A percentile compares a stretch with the other conserved stretches of the same genome.
These are phyloP conservation scores for Ecdyonurus torrentis DNA, from an alignment of 2,888 invertebrate species.

Conservation along the genomic window DNA sequence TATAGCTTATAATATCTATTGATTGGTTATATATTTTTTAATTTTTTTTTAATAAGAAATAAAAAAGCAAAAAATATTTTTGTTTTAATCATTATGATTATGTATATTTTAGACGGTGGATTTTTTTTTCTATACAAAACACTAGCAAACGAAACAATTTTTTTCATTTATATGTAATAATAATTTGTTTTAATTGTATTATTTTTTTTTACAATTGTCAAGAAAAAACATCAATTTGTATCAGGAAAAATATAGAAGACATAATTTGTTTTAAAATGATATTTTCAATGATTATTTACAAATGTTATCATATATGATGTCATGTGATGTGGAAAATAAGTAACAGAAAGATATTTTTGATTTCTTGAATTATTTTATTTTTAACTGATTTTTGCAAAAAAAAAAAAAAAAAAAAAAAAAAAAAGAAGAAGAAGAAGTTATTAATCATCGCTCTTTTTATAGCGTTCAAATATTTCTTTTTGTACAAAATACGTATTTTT, in stretches of 20 bases:
- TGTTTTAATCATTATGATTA: background rate
- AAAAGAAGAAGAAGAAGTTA: too few relatives aligned
- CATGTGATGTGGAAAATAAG: background rate
- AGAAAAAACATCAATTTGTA: background rate
- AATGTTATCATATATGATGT: background rate
- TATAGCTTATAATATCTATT: background rate
- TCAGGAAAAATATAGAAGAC: background rate
- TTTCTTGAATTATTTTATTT: too few relatives aligned
- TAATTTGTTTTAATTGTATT: background rate
- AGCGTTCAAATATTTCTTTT: too few relatives aligned
- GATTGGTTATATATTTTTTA: too few relatives aligned
- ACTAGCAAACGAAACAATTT: constrained; percentile 3
- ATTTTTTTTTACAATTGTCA: background rate
- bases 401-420: too few relatives aligned
- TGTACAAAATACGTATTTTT: too few relatives aligned
- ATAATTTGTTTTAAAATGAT: background rate
- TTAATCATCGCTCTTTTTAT: too few relatives aligned
- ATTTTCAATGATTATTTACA: background rate
- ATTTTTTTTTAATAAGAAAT: background rate
- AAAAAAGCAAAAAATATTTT: background rate
- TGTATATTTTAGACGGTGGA: constrained; percentile 3
- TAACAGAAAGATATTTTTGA: too few relatives aligned
- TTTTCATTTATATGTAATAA: background rate
- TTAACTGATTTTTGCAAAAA: too few relatives aligned
- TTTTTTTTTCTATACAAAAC: constrained; percentile 3